Base-by-base conservation (phyloP, 2,113 vertebrate genomes). In the Rhea americana region DNA sequence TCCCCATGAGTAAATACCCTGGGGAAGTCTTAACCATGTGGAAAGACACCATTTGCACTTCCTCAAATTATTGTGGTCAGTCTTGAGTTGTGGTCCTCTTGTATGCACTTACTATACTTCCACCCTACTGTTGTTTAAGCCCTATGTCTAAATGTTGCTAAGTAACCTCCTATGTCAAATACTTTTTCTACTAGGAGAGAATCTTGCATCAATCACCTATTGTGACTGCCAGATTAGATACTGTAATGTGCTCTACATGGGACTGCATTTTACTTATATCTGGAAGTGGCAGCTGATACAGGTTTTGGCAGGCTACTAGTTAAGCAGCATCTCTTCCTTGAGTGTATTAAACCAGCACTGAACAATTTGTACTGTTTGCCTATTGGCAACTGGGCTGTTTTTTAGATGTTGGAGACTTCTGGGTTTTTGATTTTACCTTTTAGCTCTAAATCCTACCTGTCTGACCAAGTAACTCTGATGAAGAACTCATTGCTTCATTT, bases 201-300 rank as follows among this genome's bases (percentile, higher is more conserved):
- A 95, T 94, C 91, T 95, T 91, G 77, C 85, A 96, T 93, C 93
- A 93, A 89, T 91, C 94, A 90, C 93, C 95, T 82, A 82, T 95
- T 96, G 95, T 93, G 94, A 91, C 95, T 90, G 74, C 83, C 91
- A 95, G 95, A 94, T 96, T 91, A 96, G 93, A 94, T 95, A 95
- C 70, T 2, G 0, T 91, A 90, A 93, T 96, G 88, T 91, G 94
- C 95, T 96, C 88, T 0, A 95, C 95, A 87, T 95, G 94, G 85
- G 85, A 94, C 74, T 90, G 80, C 0, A 63, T 91, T 94, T 94
- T 76, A 76, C 66, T 90, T 95, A 91, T 95, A 79, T 93, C 94
- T 96, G 91, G 83, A 84, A 96, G 82, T 88, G 75, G 80, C 91
- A 95, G 88, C 93, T 25, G 45, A 90, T 94, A 84, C 51, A 66